phyloP scores from a whole-genome alignment of 2,888 invertebrate species.

The Latrodectus hesperus region DNA sequence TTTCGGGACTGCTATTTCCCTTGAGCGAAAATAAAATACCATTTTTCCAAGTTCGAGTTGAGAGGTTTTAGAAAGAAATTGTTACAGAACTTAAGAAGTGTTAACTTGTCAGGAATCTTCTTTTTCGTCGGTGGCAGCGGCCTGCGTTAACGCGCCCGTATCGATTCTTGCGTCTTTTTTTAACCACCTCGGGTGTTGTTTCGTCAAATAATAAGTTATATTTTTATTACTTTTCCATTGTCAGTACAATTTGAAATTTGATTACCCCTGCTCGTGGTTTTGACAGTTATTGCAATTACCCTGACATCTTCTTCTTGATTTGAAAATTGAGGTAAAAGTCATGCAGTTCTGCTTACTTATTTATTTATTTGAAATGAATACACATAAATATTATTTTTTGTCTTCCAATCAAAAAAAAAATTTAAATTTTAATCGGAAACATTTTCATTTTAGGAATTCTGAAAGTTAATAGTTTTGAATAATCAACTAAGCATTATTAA shows the following conservation, averaged over 20 bases:
- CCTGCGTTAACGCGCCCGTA: background rate
- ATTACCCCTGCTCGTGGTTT: slow-evolving; percentile 16
- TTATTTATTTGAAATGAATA: too few relatives aligned
- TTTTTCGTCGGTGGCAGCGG: background rate
- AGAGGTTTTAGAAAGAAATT: slow-evolving; percentile 27
- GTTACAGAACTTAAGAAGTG: background rate
- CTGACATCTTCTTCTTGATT: background rate
- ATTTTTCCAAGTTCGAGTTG: slow-evolving; percentile 40
- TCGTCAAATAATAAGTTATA: slow-evolving; percentile 10
- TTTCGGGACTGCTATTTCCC: slow-evolving; percentile 3
- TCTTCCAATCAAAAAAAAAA: too few relatives aligned
- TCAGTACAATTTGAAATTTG: slow-evolving; percentile 25
- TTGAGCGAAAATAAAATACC: slow-evolving; percentile 43
- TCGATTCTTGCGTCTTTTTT: background rate
- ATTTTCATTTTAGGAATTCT: too few relatives aligned
- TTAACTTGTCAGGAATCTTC: background rate
- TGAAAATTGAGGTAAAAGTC: too few relatives aligned
- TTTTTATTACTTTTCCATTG: slow-evolving; percentile 1
- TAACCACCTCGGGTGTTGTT: slow-evolving; percentile 11
- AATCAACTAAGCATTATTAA: too few relatives aligned
- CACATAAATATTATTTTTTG: too few relatives aligned
- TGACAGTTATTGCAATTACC: slow-evolving; percentile 64
- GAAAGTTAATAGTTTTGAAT: too few relatives aligned
- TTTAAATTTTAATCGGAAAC: too few relatives aligned
- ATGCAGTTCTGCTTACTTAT: too few relatives aligned